Conservation (phyloP, 1,140 invertebrate genomes). For the Luehdorfia chinensis region DNA sequence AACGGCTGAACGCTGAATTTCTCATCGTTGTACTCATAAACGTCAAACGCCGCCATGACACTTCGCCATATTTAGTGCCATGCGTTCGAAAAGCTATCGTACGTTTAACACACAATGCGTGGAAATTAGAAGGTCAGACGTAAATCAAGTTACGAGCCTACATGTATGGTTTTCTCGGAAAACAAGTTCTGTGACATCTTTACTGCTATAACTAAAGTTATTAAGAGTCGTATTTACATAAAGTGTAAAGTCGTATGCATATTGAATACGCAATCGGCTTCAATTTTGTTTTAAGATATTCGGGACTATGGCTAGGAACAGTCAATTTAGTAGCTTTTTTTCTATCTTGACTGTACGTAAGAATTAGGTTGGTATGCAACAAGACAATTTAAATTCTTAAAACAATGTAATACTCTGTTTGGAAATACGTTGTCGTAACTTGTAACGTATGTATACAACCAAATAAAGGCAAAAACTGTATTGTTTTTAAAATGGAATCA, state of each 20-base stretch:
- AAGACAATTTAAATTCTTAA: too few species aligned
- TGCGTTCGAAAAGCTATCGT: not conserved
- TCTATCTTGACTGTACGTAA: too few species aligned
- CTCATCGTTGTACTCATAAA: too few species aligned
- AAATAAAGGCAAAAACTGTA: constrained; percentile 10
- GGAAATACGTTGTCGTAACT: too few species aligned
- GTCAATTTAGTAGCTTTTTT: constrained; percentile 20
- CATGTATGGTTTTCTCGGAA: constrained; percentile 6
- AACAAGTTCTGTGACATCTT: constrained; percentile 14
- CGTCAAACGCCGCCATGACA: constrained; percentile 20
- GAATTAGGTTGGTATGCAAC: too few species aligned
- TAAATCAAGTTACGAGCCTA: constrained; percentile 24
- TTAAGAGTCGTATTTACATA: constrained; percentile 14
- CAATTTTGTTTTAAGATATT: not conserved
- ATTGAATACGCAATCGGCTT: not conserved
- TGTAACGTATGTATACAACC: constrained; percentile 9
- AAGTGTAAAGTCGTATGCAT: constrained; percentile 4
- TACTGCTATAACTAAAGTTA: not conserved
- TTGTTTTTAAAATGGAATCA: constrained; percentile 12
- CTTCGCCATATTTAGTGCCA: constrained; percentile 14
- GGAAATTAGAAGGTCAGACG: constrained; percentile 23
- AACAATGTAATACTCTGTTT: too few species aligned
- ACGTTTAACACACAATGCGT: constrained; percentile 16
- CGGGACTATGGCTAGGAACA: constrained; percentile 18
- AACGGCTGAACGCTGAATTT: too few species aligned